Evolutionary conservation across 2,113 vertebrate genomes (phyloP), one percentile per base, ranked within the genome.

Genomic region (Camelus bactrianus): DNA sequence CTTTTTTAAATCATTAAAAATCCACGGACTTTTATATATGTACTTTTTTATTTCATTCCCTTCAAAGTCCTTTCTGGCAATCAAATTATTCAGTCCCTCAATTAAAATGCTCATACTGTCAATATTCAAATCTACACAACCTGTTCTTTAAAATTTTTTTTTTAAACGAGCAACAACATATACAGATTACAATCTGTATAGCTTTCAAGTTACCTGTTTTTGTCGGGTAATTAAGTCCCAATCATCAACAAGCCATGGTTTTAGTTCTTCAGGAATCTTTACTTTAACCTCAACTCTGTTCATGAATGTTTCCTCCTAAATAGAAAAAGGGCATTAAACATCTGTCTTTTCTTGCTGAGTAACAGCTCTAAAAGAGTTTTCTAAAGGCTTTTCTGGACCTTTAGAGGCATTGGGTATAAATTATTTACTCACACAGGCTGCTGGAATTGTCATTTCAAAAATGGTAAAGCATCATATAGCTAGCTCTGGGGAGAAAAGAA

Each of bases 241-340:
- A 98, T 99, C 99, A 93, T 99, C 99, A 20, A 99, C 99, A 97
- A 99, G 99, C 99, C 99, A 99, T 0, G 99, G 99, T 98, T 99
- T 99, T 58, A 99, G 98, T 98, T 99, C 99, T 50, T 99, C 99
- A 0, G 99, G 99, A 97, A 99, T 99, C 98, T 99, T 99, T 79
- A 99, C 99, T 98, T 99, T 99, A 16, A 99, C 99, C 98, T 99
- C 99, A 64, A 99, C 99, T 98, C 99, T 99, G 98, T 99, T 99
- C 98, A 99, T 99, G 97, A 99, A 99, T 2, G 99, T 99, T 95
- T 99, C 99, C 98, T 99, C 99, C 99, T 99, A 97, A 28, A 93
- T 12, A 73, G 28, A 75, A 83, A 79, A 9, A 22, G 7, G 38
- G 28, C 12, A 72, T 26, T 81, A 35, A 24, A 69, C 88, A 15